A percentile compares a stretch with the other conserved stretches of the same genome.
Evolutionary conservation across 2,888 invertebrate genomes (phyloP).

Genomic region (Chirona hameri): DNA sequence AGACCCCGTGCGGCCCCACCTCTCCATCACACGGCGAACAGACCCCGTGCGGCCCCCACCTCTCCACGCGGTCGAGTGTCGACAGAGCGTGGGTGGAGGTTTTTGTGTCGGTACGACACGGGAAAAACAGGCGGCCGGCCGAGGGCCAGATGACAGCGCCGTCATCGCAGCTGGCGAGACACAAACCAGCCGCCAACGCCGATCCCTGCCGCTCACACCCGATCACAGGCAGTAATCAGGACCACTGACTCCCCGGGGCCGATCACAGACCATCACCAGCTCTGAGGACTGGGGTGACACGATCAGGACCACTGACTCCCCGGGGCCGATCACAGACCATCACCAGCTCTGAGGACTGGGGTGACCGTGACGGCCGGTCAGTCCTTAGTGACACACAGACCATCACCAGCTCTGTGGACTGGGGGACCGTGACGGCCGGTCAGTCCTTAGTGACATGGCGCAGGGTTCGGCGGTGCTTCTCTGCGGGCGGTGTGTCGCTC

Average conservation of each 20-base stretch:
- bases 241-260: neutral
- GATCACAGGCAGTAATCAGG: no score
- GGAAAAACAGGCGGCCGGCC: conserved; percentile 4
- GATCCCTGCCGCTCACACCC: no score
- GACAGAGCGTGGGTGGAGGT: neutral
- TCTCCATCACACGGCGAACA: no score
- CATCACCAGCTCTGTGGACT: no score
- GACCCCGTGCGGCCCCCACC: neutral
- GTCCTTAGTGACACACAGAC: neutral
- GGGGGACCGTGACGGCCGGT: neutral
- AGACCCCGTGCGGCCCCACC: neutral
- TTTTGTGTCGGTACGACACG: neutral
- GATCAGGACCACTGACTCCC: no score
- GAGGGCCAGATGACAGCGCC: neutral
- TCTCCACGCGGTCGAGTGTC: neutral
- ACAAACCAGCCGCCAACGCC: neutral
- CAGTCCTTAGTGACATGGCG: no score
- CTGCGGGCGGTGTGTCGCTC: no score
- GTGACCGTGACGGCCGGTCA: neutral
- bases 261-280: neutral
- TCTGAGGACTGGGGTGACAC: neutral
- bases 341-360: neutral
- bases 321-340: neutral
- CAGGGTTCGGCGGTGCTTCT: no score
- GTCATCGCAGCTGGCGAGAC: neutral